Percentiles rank a stretch among this genome's conserved stretches.
phyloP scores from a whole-genome alignment of 2,113 vertebrate genomes.

The Oceanites oceanicus region DNA sequence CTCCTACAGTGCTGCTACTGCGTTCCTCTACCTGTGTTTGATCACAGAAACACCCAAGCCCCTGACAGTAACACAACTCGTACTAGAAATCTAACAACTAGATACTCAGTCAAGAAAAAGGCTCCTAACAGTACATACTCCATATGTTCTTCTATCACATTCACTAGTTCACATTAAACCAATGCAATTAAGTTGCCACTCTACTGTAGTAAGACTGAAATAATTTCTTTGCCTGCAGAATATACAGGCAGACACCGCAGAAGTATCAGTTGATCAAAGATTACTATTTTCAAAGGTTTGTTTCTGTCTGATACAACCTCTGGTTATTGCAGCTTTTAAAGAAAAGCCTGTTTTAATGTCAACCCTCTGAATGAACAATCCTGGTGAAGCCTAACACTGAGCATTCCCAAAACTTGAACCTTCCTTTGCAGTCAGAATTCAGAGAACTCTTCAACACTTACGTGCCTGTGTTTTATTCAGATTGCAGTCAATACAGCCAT shows the following conservation, averaged over 20 bases:
- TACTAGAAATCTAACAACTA: neutral
- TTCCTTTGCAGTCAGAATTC: neutral
- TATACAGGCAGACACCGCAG: neutral
- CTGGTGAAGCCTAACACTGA: neutral
- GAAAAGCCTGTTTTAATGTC: neutral
- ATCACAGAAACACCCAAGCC: neutral
- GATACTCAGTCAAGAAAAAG: neutral
- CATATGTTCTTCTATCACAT: neutral
- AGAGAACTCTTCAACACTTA: neutral
- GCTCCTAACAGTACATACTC: neutral
- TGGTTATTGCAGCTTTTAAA: neutral
- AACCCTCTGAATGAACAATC: neutral
- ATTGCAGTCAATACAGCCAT: neutral
- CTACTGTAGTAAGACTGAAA: neutral
- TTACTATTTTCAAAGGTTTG: neutral
- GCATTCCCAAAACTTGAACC: neutral
- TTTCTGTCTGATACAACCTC: neutral
- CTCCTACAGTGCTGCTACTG: neutral
- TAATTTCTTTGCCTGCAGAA: neutral
- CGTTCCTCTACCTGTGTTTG: neutral
- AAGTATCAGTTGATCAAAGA: neutral
- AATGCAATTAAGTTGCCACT: neutral
- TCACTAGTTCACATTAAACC: neutral
- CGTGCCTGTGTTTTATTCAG: neutral
- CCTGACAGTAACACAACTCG: neutral